These are phyloP conservation scores for Amblyornis subalaris DNA, from an alignment of 2,113 vertebrate species.

Conservation along the genomic window DNA sequence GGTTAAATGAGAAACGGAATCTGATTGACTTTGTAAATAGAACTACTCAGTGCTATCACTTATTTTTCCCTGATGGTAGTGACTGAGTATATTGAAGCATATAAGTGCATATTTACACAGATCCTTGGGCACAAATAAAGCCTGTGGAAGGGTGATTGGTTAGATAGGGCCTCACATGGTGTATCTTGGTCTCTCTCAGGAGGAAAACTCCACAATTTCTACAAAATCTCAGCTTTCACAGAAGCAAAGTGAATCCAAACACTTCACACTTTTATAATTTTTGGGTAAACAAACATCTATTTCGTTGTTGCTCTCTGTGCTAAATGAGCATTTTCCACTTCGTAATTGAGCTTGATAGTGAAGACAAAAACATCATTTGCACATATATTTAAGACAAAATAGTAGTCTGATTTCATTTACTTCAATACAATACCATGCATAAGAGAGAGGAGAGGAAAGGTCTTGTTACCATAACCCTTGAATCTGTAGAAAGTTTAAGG, in stretches of 20 bases:
- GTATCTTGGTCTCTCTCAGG: too few relatives aligned
- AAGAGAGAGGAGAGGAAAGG: not conserved
- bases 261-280: not conserved
- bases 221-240: not conserved
- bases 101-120: not conserved
- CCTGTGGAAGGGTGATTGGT: not conserved
- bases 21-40: not conserved
- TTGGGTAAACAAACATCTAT: not conserved
- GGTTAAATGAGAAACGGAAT: not conserved
- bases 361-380: not conserved
- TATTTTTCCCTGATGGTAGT: not conserved
- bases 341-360: not conserved
- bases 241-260: not conserved
- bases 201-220: not conserved
- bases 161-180: accelerated
- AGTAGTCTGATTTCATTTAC: not conserved
- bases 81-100: not conserved
- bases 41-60: not conserved
- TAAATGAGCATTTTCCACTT: not conserved
- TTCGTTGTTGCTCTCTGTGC: not conserved
- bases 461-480: not conserved
- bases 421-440: not conserved
- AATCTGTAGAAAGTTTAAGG: not conserved
- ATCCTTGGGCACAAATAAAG: not conserved
- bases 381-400: not conserved